A percentile compares a stretch with the other conserved stretches of the same genome.
phyloP scores from a whole-genome alignment of 2,113 vertebrate genomes.

The Proteles cristata region DNA sequence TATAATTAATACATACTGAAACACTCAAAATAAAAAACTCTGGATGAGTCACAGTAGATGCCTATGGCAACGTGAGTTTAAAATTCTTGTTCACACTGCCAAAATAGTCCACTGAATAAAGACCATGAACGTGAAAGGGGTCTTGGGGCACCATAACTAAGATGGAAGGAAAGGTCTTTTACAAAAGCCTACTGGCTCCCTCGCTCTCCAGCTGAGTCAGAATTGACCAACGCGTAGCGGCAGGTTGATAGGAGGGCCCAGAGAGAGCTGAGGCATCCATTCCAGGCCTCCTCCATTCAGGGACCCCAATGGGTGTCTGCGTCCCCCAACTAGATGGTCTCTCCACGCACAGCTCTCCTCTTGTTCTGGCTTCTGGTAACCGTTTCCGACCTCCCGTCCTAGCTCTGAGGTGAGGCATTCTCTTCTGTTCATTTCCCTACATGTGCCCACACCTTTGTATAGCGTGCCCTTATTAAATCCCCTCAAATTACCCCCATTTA shows the following conservation, averaged over 20 bases:
- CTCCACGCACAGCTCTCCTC: not conserved
- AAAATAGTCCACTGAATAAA: not conserved
- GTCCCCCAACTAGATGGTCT: not conserved
- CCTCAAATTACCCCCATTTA: not conserved
- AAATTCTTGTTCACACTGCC: not conserved
- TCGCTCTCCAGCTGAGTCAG: not conserved
- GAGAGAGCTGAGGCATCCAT: fast-evolving
- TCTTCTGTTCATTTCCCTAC: not conserved
- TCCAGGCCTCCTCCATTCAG: not conserved
- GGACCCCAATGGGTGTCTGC: not conserved
- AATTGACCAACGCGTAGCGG: not conserved
- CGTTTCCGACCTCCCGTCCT: not conserved
- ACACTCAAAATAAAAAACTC: not conserved
- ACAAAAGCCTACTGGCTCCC: not conserved
- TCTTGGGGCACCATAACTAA: not conserved
- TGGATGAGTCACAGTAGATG: not conserved
- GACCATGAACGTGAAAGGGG: no score
- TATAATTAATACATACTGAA: not conserved
- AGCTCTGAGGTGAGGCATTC: not conserved
- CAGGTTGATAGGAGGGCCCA: not conserved
- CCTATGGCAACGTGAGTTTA: not conserved
- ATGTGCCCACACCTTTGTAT: not conserved
- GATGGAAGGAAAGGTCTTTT: not conserved
- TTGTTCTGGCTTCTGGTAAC: not conserved
- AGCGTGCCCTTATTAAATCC: not conserved